A percentile compares a stretch with the other conserved stretches of the same genome.
These are phyloP conservation scores for Prionailurus viverrinus DNA, from an alignment of 2,113 vertebrate genomes.

Conservation along the genomic window DNA sequence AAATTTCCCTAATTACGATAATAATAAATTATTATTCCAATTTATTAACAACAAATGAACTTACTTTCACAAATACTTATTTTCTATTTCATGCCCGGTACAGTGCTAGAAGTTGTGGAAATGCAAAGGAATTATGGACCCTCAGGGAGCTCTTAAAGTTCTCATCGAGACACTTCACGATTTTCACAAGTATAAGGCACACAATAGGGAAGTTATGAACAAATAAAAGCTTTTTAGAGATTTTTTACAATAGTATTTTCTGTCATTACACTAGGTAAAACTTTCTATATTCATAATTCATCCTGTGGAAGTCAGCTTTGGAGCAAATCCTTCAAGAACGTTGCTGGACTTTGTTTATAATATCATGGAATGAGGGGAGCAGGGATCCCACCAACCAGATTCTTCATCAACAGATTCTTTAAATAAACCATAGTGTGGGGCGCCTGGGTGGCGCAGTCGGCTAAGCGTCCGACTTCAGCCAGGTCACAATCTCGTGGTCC, in stretches of 20 bases:
- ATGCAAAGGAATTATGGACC: background rate
- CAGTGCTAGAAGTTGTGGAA: background rate
- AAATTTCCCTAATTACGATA: background rate
- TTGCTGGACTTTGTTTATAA: background rate
- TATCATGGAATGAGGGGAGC: background rate
- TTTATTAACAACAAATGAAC: background rate
- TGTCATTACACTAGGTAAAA: background rate
- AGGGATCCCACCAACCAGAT: background rate
- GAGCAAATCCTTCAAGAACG: background rate
- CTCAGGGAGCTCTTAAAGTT: background rate
- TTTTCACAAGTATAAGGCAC: background rate
- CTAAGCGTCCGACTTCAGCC: no score
- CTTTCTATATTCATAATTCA: background rate
- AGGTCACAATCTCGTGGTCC: no score
- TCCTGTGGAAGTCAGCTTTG: background rate
- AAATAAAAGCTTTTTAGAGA: background rate
- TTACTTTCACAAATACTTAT: background rate
- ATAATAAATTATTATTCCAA: background rate
- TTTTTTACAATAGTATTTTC: background rate
- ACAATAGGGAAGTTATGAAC: background rate
- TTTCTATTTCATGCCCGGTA: background rate
- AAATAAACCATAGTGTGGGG: background rate
- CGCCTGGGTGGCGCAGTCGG: no score
- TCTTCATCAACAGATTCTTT: background rate
- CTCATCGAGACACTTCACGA: background rate